These are phyloP conservation scores for Calliphora vicina DNA, from an alignment of 1,140 invertebrate genomes.

Conservation along the genomic window DNA sequence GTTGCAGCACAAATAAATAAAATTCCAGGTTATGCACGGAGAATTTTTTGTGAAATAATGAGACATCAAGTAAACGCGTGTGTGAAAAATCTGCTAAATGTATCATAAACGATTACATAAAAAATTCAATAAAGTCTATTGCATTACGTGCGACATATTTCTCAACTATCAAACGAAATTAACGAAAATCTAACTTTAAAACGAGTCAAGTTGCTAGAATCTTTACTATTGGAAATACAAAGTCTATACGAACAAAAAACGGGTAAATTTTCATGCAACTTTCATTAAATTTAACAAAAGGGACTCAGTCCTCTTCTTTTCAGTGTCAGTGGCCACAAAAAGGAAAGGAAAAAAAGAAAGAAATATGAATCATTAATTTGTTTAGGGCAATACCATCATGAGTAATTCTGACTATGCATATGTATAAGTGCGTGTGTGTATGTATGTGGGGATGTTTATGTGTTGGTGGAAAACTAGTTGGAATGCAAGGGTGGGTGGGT, in stretches of 20 bases:
- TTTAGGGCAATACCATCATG: neutral
- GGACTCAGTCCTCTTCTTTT: neutral
- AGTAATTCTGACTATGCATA: neutral
- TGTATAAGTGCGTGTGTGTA: neutral
- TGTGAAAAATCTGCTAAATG: neutral
- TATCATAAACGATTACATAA: slow-evolving; percentile 25
- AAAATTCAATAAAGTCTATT: neutral
- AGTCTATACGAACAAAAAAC: neutral
- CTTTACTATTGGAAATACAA: neutral
- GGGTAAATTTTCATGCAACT: neutral
- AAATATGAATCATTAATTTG: slow-evolving; percentile 5
- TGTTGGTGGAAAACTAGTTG: neutral
- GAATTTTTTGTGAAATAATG: neutral
- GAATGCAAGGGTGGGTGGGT: neutral
- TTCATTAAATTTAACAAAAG: neutral
- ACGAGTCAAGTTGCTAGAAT: neutral
- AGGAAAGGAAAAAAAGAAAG: too few relatives aligned
- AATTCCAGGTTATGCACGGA: neutral
- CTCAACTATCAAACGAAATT: slow-evolving; percentile 3
- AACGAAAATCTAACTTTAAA: neutral
- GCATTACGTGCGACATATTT: neutral
- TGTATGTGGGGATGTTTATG: neutral
- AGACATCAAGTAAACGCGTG: neutral
- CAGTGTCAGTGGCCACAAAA: neutral
- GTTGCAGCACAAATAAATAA: neutral